Evolutionary conservation across 2,113 vertebrate species (phyloP), one percentile per base, ranked within the genome.

Genomic region (Oncorhynchus nerka): DNA sequence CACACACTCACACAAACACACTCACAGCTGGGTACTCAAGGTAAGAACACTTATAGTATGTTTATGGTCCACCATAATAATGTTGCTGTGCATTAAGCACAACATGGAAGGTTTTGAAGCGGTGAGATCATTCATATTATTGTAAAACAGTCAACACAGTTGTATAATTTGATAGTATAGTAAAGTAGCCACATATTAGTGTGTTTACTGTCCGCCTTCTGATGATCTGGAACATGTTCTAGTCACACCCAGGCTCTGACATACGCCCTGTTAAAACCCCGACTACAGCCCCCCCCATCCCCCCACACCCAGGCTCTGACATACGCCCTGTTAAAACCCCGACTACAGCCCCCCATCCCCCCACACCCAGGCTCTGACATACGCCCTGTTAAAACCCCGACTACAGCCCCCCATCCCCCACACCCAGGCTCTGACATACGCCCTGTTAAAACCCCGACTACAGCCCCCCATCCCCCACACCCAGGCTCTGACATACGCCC

Each of bases 41-140:
- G 79, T 89, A 76, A 91, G 91, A 85, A 90, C 89, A 83, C 85
- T 89, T 75, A 81, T 80, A 88, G 79, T 78, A 86, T 90, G 86
- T 89, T 90, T 88, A 90, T 90, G 89, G 86, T 89, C 83, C 81
- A 87, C 90, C 85, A 89, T 87, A 86, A 91, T 91, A 87, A 87
- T 75, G 83, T 77, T 77, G 81, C 81, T 87, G 87, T 83, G 86
- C 90, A 88, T 90, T 90, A 89, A 86, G 85, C 79, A 81, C n/a
- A 22, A 15, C 74, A 78, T 86, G 78, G 86, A 32, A 88, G 80
- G n/a, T 84, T 89, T 88, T 84, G 76, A 85, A 89, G 84, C 77
- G 64, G 64, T 84, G 78, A 86, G 78, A 89, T 87, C 78, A 84
- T n/a, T 76, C 79, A 83, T 83, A 89, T 88, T 88, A 19, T 32